These are phyloP conservation scores for Philopotamus ludificatus DNA, from an alignment of 1,140 invertebrate genomes.

Conservation along the genomic window DNA sequence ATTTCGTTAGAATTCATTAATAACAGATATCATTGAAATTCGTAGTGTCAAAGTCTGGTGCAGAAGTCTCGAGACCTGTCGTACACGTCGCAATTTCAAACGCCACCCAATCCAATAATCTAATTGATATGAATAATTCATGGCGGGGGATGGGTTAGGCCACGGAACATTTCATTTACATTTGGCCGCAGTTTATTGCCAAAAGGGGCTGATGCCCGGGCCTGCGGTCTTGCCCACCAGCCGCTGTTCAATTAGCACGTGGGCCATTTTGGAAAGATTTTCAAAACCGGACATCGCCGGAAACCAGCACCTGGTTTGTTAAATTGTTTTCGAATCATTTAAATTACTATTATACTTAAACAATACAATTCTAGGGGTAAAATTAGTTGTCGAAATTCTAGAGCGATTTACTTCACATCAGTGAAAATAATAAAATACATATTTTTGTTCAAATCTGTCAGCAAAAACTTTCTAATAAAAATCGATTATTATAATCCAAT, in stretches of 20 bases:
- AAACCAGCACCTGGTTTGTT: background rate
- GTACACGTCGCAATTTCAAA: slow-evolving; percentile 31
- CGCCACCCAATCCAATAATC: slow-evolving; percentile 37
- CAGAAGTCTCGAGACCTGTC: background rate
- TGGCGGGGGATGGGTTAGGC: slow-evolving; percentile 16
- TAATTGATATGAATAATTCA: slow-evolving; percentile 43
- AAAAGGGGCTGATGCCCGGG: background rate
- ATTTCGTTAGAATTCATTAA: no score
- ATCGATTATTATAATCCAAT: no score
- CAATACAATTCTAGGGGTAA: no score
- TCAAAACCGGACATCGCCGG: slow-evolving; percentile 6
- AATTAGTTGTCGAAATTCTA: no score
- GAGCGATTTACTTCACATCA: no score
- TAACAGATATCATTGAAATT: no score
- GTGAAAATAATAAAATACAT: no score
- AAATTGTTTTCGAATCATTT: no score
- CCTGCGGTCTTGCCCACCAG: background rate
- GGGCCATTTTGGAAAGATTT: slow-evolving; percentile 1
- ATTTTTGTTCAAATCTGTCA: no score
- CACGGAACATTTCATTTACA: slow-evolving; percentile 39
- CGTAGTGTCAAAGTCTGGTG: no score
- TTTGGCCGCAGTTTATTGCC: slow-evolving; percentile 38
- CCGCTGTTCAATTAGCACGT: slow-evolving; percentile 2
- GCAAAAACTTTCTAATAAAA: no score
- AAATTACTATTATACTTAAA: no score